Evolutionary conservation across 2,888 invertebrate genomes (phyloP).

Genomic region (Metalampra italica): DNA sequence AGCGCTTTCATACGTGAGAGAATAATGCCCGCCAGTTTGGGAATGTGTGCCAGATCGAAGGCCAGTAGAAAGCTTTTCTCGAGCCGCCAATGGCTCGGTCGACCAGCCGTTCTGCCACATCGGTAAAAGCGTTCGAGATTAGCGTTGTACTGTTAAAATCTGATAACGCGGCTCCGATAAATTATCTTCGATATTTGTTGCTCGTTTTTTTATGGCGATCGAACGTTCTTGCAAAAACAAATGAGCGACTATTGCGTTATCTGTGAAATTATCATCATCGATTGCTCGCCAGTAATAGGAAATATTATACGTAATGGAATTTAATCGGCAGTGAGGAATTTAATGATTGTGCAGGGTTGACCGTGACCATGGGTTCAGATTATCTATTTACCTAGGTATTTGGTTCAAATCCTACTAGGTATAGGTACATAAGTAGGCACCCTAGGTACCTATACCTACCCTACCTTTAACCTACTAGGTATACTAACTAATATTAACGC

Average conservation of each 20-base stretch:
- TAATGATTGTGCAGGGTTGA: too few species aligned
- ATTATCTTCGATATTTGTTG: constrained; percentile 59
- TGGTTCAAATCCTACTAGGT: too few species aligned
- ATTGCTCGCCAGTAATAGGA: constrained; percentile 18
- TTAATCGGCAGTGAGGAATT: not conserved
- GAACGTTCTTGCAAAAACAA: constrained; percentile 48
- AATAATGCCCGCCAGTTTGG: constrained; percentile 37
- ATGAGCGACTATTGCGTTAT: constrained; percentile 55
- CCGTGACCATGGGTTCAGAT: too few species aligned
- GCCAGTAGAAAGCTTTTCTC: constrained; percentile 51
- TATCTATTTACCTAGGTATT: too few species aligned
- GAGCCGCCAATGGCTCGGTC: constrained; percentile 10
- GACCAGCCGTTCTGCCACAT: constrained; percentile 26
- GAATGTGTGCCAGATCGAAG: constrained; percentile 41
- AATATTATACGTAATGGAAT: not conserved
- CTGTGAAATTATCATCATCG: constrained; percentile 37
- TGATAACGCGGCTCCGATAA: constrained; percentile 54
- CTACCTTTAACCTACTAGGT: too few species aligned
- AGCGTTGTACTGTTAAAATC: constrained; percentile 47
- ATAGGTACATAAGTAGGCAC: too few species aligned
- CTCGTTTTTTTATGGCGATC: constrained; percentile 36
- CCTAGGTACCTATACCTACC: too few species aligned
- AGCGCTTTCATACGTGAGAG: constrained; percentile 39
- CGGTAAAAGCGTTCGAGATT: constrained; percentile 42
- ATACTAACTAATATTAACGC: too few species aligned